Percentiles rank a stretch among this genome's conserved stretches.
Evolutionary conservation across 2,113 vertebrate species (phyloP).

Genomic region (Arvicanthis niloticus): DNA sequence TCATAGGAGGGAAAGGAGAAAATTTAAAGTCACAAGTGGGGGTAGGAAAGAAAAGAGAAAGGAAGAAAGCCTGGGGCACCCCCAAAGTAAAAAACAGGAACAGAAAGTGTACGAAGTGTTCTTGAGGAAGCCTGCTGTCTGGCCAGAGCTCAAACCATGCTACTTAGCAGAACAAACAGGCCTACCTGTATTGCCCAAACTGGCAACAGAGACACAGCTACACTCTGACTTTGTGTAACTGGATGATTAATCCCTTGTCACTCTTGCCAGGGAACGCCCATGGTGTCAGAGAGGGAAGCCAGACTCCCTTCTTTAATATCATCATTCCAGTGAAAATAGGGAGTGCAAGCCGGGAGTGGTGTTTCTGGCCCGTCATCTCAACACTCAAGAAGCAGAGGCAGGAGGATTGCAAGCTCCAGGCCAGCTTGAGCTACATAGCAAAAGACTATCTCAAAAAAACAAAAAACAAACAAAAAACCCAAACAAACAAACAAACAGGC

Average conservation of each 20-base stretch:
- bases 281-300: not conserved
- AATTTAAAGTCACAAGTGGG: not conserved
- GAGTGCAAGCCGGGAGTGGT: no score
- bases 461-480: not conserved
- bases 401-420: not conserved
- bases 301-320: rapidly evolving
- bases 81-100: not conserved
- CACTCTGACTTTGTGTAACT: not conserved
- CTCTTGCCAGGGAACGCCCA: not conserved
- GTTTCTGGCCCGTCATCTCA: not conserved
- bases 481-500: not conserved
- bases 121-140: not conserved
- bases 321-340: not conserved
- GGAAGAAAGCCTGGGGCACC: not conserved
- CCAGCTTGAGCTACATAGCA: not conserved
- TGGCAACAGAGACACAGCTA: not conserved
- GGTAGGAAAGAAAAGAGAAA: not conserved
- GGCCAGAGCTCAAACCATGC: not conserved
- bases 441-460: not conserved
- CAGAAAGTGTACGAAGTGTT: not conserved
- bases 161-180: not conserved
- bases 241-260: not conserved
- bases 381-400: not conserved
- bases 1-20: not conserved
- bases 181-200: not conserved